Base-by-base conservation (phyloP, 2,888 invertebrate species). In the Drosophila tanythrix region DNA sequence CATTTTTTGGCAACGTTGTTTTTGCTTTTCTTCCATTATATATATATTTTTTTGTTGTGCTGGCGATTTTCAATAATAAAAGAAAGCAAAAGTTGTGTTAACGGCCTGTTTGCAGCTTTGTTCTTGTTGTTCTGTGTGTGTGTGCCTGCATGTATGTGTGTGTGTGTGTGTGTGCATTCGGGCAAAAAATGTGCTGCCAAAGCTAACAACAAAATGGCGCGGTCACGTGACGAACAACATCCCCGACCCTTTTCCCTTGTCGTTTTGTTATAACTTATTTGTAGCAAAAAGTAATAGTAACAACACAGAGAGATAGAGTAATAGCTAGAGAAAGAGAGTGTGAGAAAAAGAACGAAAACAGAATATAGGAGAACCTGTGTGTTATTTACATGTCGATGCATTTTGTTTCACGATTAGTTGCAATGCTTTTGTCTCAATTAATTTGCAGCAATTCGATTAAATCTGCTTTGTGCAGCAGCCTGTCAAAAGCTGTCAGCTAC, bases 141-240 rank as follows among this genome's bases (percentile, higher is more conserved):
- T 11, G 13, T 35, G 31, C 10, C 31, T 2, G 10, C 21, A 1
- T 21, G 52, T 31, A 52, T 58, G 48, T 51, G 46, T 43, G 40
- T 58, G 57, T 55, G 31, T 62, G n/a, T 66, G 43, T 29, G 58
- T 68, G 64, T 76, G 53, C 62, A 46, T 31, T 68, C 57, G 52
- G 60, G 31, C 67, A 72, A 67, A 75, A 72, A 72, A 68, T 75
- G 65, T 81, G 70, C 63, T 81, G 78, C 68, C 68, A 79, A 70
- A 76, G 81, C 74, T 83, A 85, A 84, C 84, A 84, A 82, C 80
- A 80, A 87, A 84, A 84, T 87, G 84, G 87, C 82, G 84, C 80
- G 84, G 79, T 70, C 70, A 70, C 70, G 73, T 71, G 79, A 76
- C 59, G 79, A 76, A 67, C 70, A 76, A 51, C 66, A 58, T 69